Percentiles rank a stretch among this genome's conserved stretches.
phyloP scores from a whole-genome alignment of 2,113 vertebrate genomes.

The Archilochus colubris region DNA sequence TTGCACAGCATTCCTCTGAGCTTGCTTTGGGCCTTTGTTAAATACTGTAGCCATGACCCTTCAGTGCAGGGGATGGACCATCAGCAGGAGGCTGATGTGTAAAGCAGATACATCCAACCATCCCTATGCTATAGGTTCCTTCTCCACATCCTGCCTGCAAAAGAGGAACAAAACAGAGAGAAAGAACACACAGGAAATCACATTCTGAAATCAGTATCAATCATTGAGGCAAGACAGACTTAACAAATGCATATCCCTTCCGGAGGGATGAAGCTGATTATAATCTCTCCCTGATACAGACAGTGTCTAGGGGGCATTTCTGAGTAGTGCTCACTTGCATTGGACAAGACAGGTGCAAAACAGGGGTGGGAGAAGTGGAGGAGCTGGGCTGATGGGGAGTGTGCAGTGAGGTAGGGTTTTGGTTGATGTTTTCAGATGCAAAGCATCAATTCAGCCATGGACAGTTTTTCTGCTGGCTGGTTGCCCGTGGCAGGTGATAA shows the following conservation, averaged over 20 bases:
- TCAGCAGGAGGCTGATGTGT: background rate
- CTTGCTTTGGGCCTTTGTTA: background rate
- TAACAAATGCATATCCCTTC: background rate
- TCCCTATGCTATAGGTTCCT: background rate
- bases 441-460: background rate
- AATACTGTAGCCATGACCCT: background rate
- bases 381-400: background rate
- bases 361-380: background rate
- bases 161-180: background rate
- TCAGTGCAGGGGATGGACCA: accelerated
- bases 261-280: background rate
- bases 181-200: background rate
- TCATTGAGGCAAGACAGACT: background rate
- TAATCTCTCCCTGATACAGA: background rate
- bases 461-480: background rate
- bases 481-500: background rate
- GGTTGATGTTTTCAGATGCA: background rate
- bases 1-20: background rate
- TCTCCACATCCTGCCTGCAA: background rate
- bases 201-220: background rate
- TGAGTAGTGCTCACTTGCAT: background rate
- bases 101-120: background rate
- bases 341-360: background rate
- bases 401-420: background rate
- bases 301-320: background rate